These are phyloP conservation scores for Cryptus armator DNA, from an alignment of 2,888 invertebrate genomes.

Conservation along the genomic window DNA sequence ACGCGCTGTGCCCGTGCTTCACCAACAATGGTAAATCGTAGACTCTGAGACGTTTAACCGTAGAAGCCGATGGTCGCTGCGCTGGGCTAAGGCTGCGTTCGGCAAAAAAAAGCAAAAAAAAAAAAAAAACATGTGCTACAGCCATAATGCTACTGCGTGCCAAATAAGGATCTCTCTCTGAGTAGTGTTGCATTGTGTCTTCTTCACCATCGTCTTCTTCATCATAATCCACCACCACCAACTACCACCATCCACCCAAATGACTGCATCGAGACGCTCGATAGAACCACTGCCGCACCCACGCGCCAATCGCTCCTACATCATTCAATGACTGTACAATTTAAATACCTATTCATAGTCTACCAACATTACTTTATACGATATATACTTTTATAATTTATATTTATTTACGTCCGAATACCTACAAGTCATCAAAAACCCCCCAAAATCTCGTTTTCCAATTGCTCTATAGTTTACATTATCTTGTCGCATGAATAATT, in stretches of 20 bases:
- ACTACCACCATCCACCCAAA: slow-evolving; percentile 43
- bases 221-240: slow-evolving; percentile 38
- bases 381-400: background rate
- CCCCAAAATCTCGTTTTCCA: background rate
- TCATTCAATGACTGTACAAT: slow-evolving; percentile 27
- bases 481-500: background rate
- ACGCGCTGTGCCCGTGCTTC: slow-evolving; percentile 84
- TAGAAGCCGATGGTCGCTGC: slow-evolving; percentile 59
- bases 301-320: slow-evolving; percentile 35
- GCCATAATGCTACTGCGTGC: slow-evolving; percentile 35
- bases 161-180: slow-evolving; percentile 37
- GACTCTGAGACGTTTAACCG: slow-evolving; percentile 70
- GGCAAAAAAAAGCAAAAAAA: slow-evolving; percentile 16
- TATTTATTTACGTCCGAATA: slow-evolving; percentile 1
- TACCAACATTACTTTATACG: slow-evolving; percentile 12
- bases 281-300: slow-evolving; percentile 43
- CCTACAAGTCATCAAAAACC: background rate
- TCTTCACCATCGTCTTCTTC: slow-evolving; percentile 44
- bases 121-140: slow-evolving; percentile 32
- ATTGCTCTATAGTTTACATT: background rate
- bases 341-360: background rate
- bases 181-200: slow-evolving; percentile 63
- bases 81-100: slow-evolving; percentile 29
- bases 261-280: slow-evolving; percentile 46
- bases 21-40: slow-evolving; percentile 84